A percentile compares a stretch with the other conserved stretches of the same genome.
Evolutionary conservation across 2,113 vertebrate species (phyloP).

Genomic region (Hystrix cristata): DNA sequence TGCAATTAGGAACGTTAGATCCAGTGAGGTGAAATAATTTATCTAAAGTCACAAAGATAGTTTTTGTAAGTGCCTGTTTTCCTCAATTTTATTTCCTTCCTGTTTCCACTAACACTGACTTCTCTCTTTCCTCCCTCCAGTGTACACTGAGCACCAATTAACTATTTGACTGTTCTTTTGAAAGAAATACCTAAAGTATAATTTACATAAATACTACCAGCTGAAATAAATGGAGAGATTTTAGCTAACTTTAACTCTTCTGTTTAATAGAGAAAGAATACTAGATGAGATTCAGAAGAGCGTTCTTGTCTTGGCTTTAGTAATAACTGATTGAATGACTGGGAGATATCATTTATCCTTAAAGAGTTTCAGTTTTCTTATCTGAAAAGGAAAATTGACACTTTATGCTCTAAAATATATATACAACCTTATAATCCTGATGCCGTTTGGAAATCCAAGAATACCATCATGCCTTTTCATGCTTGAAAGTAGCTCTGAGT

Average conservation of each 20-base stretch:
- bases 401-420: neutral
- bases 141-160: constrained; percentile 4
- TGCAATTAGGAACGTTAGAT: neutral
- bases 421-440: neutral
- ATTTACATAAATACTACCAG: neutral
- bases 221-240: neutral
- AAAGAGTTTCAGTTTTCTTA: neutral
- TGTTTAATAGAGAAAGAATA: neutral
- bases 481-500: neutral
- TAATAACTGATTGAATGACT: neutral
- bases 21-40: neutral
- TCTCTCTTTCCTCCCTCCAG: neutral
- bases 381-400: neutral
- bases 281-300: neutral
- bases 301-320: neutral
- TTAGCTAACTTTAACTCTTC: neutral
- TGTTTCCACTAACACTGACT: neutral
- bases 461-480: neutral
- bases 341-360: neutral
- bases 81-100: neutral
- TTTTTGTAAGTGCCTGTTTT: neutral
- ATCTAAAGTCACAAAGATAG: neutral
- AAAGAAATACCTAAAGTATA: neutral
- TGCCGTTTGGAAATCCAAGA: neutral
- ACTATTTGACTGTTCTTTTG: neutral